A percentile compares a stretch with the other conserved stretches of the same genome.
phyloP scores from a whole-genome alignment of 2,888 invertebrate genomes.

The Lycaena phlaeas region DNA sequence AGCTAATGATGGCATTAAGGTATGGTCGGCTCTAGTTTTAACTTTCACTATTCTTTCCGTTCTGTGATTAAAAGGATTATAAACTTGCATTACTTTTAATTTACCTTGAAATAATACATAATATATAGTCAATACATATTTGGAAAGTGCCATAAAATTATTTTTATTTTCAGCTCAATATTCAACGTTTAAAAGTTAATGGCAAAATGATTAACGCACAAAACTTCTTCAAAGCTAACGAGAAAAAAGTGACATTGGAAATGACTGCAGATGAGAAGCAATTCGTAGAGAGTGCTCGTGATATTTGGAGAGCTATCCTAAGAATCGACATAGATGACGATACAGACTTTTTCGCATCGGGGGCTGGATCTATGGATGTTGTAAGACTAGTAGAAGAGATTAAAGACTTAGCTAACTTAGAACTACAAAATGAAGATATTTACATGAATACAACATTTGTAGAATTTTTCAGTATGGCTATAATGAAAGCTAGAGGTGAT shows the following conservation, averaged over 20 bases:
- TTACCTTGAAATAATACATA: too few species aligned
- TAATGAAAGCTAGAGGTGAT: conserved; percentile 78
- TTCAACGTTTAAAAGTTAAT: conserved; percentile 82
- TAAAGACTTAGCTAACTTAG: conserved; percentile 83
- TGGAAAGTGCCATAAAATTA: too few species aligned
- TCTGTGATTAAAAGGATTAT: background rate
- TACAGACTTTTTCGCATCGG: conserved; percentile 94
- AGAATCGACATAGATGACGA: conserved; percentile 81
- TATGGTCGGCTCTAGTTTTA: conserved; percentile 31
- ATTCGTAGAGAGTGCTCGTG: conserved; percentile 75
- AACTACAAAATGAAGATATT: conserved; percentile 89
- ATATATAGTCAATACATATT: too few species aligned
- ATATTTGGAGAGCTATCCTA: conserved; percentile 90
- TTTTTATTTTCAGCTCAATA: conserved; percentile 75
- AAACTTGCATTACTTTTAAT: too few species aligned
- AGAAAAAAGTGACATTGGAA: conserved; percentile 72
- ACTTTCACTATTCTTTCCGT: background rate
- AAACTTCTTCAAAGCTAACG: conserved; percentile 80
- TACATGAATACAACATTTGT: conserved; percentile 93
- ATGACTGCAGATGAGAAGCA: conserved; percentile 82
- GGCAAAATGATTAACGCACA: conserved; percentile 87
- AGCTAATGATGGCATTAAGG: conserved; percentile 85
- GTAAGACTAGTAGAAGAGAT: conserved; percentile 94
- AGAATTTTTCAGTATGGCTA: conserved; percentile 81
- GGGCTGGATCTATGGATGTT: conserved; percentile 99